These are phyloP conservation scores for Calosoma granatense DNA, from an alignment of 1,140 invertebrate species.

Conservation along the genomic window DNA sequence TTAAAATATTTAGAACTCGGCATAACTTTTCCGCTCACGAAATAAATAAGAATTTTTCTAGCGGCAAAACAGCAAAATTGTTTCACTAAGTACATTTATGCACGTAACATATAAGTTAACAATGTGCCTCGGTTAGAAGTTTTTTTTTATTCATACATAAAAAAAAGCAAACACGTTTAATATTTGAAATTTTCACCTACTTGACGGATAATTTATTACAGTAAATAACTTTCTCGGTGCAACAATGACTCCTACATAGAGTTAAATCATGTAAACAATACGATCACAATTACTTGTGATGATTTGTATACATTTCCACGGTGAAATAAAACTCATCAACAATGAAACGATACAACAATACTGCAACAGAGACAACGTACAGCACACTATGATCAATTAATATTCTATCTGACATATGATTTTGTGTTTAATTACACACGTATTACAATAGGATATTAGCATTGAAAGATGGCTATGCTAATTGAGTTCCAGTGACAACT, in stretches of 20 bases:
- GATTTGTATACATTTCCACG: background rate
- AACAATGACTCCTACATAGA: too few relatives aligned
- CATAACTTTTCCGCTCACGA: constrained; percentile 2
- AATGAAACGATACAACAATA: background rate
- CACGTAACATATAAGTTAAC: background rate
- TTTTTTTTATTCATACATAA: background rate
- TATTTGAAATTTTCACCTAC: too few relatives aligned
- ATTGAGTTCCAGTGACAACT: background rate
- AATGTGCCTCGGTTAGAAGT: too few relatives aligned
- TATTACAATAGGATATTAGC: constrained; percentile 12
- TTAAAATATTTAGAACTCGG: constrained; percentile 4
- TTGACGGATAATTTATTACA: too few relatives aligned
- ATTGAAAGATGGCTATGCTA: constrained; percentile 7
- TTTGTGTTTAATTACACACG: background rate
- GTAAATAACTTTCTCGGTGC: too few relatives aligned
- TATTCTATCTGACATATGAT: background rate
- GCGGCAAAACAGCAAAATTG: background rate
- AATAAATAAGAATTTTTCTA: constrained; percentile 9
- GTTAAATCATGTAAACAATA: too few relatives aligned
- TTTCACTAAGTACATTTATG: background rate
- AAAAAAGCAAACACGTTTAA: too few relatives aligned
- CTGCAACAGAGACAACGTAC: background rate
- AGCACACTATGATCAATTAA: background rate
- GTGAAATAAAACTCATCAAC: background rate
- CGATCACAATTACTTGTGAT: too few relatives aligned